Evolutionary conservation across 64 coral and sea anemone species (phyloP), one percentile per base, ranked within the genome.

Genomic region (Pocillopora verrucosa): DNA sequence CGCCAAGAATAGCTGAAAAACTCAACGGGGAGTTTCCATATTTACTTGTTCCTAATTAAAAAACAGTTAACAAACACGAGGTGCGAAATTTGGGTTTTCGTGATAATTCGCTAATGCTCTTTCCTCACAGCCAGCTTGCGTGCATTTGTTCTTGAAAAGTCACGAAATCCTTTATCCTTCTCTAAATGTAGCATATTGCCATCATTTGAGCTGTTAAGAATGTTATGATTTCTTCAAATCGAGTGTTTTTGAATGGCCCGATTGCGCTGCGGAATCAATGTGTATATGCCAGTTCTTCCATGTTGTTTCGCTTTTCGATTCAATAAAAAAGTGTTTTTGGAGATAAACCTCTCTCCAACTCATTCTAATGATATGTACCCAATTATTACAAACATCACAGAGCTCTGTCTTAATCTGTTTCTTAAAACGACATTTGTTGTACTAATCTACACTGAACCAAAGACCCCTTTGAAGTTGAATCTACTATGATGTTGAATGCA

Each of bases 191-290:
- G 56, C 22, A 5, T 57, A 79, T 34, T 79, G 22, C 56, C 25
- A 9, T 79, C 59, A 60, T 79, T 79, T 60, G 20, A 10, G 2
- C 57, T 56, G 56, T 79, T 56, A 59, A 79, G n/a, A 59, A 79
- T 79, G 77, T 79, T 79, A 59, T 79, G 6, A 79, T 79, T 79
- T 79, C 10, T 79, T 59, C 56, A 24, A 79, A 25, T 79, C 20
- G 56, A 60, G 77, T 60, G 59, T 79, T 24, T 51, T 78, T 79
- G 20, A 79, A 79, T 79, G 56, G 59, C n/a, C 26, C 19, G 20
- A 79, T 79, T 60, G 19, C 56, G 6, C 19, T 60, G 13, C 22
- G 7, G 9, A 36, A 58, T 11, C 2, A 10, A 30, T 22, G 13
- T 59, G 22, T 79, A 59, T 26, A 38, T 19, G 51, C 59, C 38